Conservation (phyloP, 2,888 invertebrate genomes). For the Agrochola circellaris region DNA sequence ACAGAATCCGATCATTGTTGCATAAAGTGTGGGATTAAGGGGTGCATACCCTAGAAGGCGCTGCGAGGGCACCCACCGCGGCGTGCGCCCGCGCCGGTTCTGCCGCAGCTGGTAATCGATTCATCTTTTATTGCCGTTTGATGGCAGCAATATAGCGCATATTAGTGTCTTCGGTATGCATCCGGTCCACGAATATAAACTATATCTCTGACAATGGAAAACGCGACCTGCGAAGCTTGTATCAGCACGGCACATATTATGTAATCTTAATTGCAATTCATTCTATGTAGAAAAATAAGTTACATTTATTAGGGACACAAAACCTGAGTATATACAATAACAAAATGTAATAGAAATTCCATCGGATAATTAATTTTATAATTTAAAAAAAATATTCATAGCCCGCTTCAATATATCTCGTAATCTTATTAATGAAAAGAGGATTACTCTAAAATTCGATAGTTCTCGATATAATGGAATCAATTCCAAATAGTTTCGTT, state of each 20-base stretch:
- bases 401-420: neutral
- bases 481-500: slow-evolving; percentile 68
- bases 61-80: slow-evolving; percentile 71
- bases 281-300: neutral
- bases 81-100: slow-evolving; percentile 52
- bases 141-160: slow-evolving; percentile 77
- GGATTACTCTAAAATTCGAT: slow-evolving; percentile 29
- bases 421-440: slow-evolving; percentile 9
- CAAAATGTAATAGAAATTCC: neutral
- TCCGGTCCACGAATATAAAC: slow-evolving; percentile 54
- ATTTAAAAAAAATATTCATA: neutral
- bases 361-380: neutral
- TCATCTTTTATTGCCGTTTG: slow-evolving; percentile 82
- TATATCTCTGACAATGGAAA: slow-evolving; percentile 13
- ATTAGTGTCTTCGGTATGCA: slow-evolving; percentile 62
- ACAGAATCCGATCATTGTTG: slow-evolving; percentile 83
- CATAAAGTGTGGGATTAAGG: slow-evolving; percentile 85
- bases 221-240: neutral
- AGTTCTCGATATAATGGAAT: slow-evolving; percentile 57
- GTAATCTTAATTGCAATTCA: neutral
- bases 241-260: neutral
- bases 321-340: neutral
- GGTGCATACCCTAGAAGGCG: slow-evolving; percentile 75
- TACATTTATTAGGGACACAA: neutral
- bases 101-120: slow-evolving; percentile 77